Evolutionary conservation across 2,888 invertebrate genomes (phyloP), one percentile per base, ranked within the genome.

Genomic region (Andricus quercusramuli): DNA sequence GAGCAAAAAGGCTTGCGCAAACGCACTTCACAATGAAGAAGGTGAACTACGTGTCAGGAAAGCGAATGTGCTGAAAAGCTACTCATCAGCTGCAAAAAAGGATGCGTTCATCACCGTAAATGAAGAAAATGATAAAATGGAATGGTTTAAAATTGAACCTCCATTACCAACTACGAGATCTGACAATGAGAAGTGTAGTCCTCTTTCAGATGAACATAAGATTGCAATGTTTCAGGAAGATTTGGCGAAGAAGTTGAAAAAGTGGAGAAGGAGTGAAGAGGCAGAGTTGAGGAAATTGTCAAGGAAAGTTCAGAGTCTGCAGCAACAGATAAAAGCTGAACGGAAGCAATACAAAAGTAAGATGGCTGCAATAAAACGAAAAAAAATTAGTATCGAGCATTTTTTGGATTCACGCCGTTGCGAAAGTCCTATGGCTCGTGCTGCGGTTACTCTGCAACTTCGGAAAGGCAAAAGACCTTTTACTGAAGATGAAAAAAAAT

Each of bases 361-460:
- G 9, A 51, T 51, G 20, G 22, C 15, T 25, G 4, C 44, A 47
- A 2, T 13, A n/a, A 78, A 79, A 25, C 59, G 59, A 41, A 62
- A 37, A 4, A 22, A 20, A 2, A n/a, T 44, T 17, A 44, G 17
- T 25, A 3, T 44, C 1, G 15, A 25, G 13, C 13, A 5, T 47
- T 68, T 68, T 47, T 44, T 68, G 22, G 17, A 68, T 47, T 15
- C 25, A 47, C 68, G 41, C 13, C 17, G 29, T 44, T 68, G 68
- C 17, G 20, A 13, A 8, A 68, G 17, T 68, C 44, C 41, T 15
- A 17, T 68, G 3, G 15, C 68, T 15, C 41, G 68, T 6, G 44
- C 44, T 4, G 41, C 47, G 44, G 44, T 68, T 25, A 44, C 15
- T 2, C 13, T 68, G 5, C 68, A 47, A 17, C 17, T 68, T 13